Conservation (phyloP, 1,140 invertebrate species). For the Zaprionus lachaisei region DNA sequence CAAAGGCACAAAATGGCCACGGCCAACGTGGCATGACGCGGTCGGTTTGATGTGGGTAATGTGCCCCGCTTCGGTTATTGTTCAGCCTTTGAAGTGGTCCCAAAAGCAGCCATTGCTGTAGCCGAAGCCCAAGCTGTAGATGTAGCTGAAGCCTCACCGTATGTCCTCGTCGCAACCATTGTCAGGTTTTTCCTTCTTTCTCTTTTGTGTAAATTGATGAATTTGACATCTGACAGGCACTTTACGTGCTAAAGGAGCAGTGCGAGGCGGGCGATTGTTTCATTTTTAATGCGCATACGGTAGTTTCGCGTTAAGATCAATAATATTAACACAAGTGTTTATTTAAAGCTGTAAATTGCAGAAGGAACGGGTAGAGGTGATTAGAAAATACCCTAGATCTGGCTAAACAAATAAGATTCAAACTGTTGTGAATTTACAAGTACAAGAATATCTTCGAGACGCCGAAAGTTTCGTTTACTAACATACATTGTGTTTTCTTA, state of each 20-base stretch:
- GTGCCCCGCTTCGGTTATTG: slow-evolving; percentile 23
- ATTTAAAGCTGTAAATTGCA: not conserved
- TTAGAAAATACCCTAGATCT: not conserved
- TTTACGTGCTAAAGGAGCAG: not conserved
- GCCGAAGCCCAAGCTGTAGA: not conserved
- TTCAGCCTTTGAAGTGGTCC: slow-evolving; percentile 47
- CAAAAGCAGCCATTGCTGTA: slow-evolving; percentile 22
- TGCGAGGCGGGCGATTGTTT: not conserved
- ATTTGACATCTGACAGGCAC: slow-evolving; percentile 58
- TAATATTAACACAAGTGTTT: not conserved
- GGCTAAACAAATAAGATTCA: not conserved
- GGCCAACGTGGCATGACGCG: slow-evolving; percentile 42
- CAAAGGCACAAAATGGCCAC: slow-evolving; percentile 55
- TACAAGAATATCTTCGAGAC: too few species aligned
- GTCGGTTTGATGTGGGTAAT: slow-evolving; percentile 67
- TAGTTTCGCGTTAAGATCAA: not conserved
- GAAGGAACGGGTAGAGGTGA: not conserved
- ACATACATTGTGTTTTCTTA: too few species aligned
- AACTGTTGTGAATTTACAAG: not conserved
- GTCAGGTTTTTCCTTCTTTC: slow-evolving; percentile 4
- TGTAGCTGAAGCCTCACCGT: not conserved
- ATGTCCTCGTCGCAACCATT: not conserved
- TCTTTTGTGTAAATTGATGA: slow-evolving; percentile 37
- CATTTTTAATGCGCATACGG: not conserved
- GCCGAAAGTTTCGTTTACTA: too few species aligned